Base-by-base conservation (phyloP, 2,113 vertebrate genomes). In the Motacilla alba region DNA sequence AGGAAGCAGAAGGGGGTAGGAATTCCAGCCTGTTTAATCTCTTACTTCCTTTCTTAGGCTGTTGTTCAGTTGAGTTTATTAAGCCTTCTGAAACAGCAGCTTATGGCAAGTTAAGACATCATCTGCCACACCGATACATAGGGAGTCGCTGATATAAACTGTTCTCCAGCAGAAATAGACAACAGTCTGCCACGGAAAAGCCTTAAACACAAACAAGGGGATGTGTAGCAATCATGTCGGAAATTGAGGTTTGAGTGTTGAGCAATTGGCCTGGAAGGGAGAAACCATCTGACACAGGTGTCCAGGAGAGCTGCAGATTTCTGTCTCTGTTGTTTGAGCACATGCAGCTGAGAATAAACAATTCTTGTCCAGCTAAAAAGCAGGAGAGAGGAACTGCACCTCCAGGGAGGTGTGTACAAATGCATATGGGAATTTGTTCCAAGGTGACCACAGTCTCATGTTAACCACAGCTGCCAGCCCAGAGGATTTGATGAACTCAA, bases 1-100 rank as follows among this genome's bases (percentile, higher is more conserved):
- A 97, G 95, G 95, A 97, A 98, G 94, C 95, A 96, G 83, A 90
- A 91, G 84, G 70, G 94, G 86, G 83, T 93, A 95, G 94, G 96
- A 96, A 93, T 93, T 83, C 78, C 78, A 72, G 84, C 58, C 64
- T 62, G n/a, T 95, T 95, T 95, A 98, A 90, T 91, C 16, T 82
- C 91, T 90, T 90, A 81, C 93, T 96, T 96, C 66, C 49, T 93
- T 92, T 90, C 82, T 69, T 63, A 77, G 89, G 20, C 41, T 94
- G 89, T 96, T 96, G 69, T 55, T 95, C 74, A 83, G 88, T 63
- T 0, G 9, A 91, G 79, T 96, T 97, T 97, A 97, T 97, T 96
- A 97, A 95, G 75, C 7, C 64, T 95, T 94, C 87, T 96, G 87
- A 86, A 96, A 90, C 50, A 91, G 41, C 86, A 91, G 47, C n/a